phyloP scores from a whole-genome alignment of 35 echinoderm and acorn worm genomes.

The Ophiothrix spiculata region DNA sequence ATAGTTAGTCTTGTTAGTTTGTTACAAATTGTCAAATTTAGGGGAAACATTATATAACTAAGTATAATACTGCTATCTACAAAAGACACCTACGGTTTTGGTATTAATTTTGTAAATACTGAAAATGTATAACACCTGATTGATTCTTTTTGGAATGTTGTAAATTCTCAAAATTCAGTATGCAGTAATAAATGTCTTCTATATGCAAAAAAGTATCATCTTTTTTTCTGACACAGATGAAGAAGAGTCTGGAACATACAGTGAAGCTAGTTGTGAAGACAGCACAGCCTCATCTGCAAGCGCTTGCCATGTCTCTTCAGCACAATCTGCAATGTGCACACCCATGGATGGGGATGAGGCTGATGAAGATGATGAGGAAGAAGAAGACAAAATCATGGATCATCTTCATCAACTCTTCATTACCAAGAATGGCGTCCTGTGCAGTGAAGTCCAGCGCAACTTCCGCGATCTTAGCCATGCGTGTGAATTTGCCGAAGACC shows the following conservation, averaged over 20 bases:
- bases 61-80: no score
- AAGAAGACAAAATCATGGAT: constrained; percentile 9
- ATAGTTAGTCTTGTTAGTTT: no score
- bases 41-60: no score
- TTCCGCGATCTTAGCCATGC: constrained; percentile 49
- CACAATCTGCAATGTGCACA: background rate
- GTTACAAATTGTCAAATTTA: no score
- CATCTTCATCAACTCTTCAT: constrained; percentile 33
- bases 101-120: no score
- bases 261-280: background rate
- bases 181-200: no score
- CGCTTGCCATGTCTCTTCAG: background rate
- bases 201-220: no score
- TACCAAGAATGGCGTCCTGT: constrained; percentile 48
- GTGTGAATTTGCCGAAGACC: constrained; percentile 10
- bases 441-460: constrained; percentile 47
- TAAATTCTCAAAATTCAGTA: no score
- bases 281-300: background rate
- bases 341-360: no score
- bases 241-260: background rate
- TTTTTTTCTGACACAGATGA: background rate
- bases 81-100: no score
- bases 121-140: no score
- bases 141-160: no score
- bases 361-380: background rate